These are phyloP conservation scores for Catharus bicknelli DNA, from an alignment of 2,113 vertebrate species.

Conservation along the genomic window DNA sequence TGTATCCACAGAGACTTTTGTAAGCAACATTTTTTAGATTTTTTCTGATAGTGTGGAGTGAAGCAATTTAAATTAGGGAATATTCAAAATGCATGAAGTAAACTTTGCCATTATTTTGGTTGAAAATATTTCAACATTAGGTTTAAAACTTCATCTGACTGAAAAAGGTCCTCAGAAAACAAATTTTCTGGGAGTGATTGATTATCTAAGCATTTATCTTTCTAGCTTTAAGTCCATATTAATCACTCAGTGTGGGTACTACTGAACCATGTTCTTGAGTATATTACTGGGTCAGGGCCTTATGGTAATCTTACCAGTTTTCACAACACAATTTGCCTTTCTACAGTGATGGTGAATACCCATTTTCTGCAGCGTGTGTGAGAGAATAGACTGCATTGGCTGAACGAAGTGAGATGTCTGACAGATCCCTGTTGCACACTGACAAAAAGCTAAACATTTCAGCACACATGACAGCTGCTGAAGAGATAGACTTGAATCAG, in stretches of 20 bases:
- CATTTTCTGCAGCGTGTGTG: background rate
- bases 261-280: background rate
- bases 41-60: background rate
- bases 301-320: background rate
- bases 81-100: background rate
- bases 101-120: background rate
- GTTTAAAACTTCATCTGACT: background rate
- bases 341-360: accelerated
- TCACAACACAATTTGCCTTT: background rate
- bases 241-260: background rate
- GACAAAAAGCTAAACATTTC: background rate
- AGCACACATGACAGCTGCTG: background rate
- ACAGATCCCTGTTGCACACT: background rate
- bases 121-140: background rate
- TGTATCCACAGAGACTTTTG: background rate
- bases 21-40: background rate
- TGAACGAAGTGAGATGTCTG: background rate
- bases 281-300: background rate
- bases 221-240: background rate
- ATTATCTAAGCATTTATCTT: background rate
- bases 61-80: background rate
- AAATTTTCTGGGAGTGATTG: background rate
- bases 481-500: background rate
- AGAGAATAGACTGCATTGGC: background rate
- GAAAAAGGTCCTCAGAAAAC: background rate